A percentile compares a stretch with the other conserved stretches of the same genome.
phyloP scores from a whole-genome alignment of 2,888 invertebrate species.

The Epiblema foenella region DNA sequence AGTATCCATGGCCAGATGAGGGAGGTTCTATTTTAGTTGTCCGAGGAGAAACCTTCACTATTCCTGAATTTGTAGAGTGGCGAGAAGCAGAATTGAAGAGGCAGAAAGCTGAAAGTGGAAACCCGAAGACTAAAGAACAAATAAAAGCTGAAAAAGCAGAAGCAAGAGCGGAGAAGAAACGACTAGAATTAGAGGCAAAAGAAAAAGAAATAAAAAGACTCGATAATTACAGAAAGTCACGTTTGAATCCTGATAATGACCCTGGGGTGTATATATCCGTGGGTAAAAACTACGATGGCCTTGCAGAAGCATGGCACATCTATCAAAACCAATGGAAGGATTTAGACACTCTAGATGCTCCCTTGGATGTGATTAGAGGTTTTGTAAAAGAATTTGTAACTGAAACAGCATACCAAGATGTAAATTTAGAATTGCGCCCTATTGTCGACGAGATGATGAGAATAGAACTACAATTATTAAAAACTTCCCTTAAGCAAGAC shows the following conservation, averaged over 20 bases:
- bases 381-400: slow-evolving; percentile 87
- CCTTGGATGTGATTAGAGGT: slow-evolving; percentile 85
- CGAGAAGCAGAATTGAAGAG: slow-evolving; percentile 65
- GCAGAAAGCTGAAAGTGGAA: slow-evolving; percentile 66
- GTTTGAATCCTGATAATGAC: slow-evolving; percentile 75
- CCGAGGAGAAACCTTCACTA: slow-evolving; percentile 84
- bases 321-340: slow-evolving; percentile 72
- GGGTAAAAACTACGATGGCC: slow-evolving; percentile 57
- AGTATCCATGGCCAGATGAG: slow-evolving; percentile 88
- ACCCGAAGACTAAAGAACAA: slow-evolving; percentile 73
- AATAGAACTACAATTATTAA: slow-evolving; percentile 81
- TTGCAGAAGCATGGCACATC: slow-evolving; percentile 60
- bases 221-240: slow-evolving; percentile 76
- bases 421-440: slow-evolving; percentile 87
- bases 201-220: slow-evolving; percentile 68
- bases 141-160: slow-evolving; percentile 75
- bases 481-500: slow-evolving; percentile 81
- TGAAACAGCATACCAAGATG: slow-evolving; percentile 86
- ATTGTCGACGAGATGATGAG: slow-evolving; percentile 89
- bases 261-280: slow-evolving; percentile 70
- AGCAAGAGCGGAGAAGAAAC: slow-evolving; percentile 71
- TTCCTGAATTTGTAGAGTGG: slow-evolving; percentile 84
- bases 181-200: slow-evolving; percentile 66
- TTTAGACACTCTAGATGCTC: slow-evolving; percentile 73
- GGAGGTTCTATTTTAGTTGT: slow-evolving; percentile 88